Percentiles rank a stretch among this genome's conserved stretches.
Evolutionary conservation across 2,797 vertebrate species (phyloP).

Genomic region (Phoebastria nigripes): DNA sequence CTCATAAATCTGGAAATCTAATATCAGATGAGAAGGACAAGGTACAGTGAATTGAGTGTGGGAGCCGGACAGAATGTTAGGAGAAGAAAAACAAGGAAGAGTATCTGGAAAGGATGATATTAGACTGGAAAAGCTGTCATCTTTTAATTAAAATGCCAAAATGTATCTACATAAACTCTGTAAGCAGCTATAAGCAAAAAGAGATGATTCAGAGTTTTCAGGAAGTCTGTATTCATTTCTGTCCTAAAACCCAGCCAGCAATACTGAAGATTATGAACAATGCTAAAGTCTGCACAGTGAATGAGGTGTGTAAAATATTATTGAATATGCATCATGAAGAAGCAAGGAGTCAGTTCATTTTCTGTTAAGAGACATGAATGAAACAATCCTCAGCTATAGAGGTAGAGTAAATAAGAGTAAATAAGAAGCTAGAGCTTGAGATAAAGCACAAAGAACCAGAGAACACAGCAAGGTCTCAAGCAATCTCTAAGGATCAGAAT

Average conservation of each 20-base stretch:
- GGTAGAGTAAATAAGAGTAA: neutral
- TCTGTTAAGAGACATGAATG: neutral
- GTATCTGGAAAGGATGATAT: neutral
- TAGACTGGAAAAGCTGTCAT: neutral
- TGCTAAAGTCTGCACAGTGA: neutral
- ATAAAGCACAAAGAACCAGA: neutral
- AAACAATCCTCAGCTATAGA: neutral
- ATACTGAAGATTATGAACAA: neutral
- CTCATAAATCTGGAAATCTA: constrained; percentile 26
- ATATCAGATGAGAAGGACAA: neutral
- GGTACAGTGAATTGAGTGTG: neutral
- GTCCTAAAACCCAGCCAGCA: neutral
- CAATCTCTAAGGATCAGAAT: neutral
- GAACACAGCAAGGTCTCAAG: neutral
- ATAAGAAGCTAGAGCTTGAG: neutral
- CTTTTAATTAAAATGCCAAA: neutral
- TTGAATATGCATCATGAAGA: neutral
- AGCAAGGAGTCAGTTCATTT: neutral
- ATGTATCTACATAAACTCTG: neutral
- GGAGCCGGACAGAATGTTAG: neutral
- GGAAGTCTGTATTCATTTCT: neutral
- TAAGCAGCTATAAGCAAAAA: neutral
- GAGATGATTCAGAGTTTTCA: neutral
- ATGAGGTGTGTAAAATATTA: neutral
- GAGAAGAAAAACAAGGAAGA: neutral